phyloP scores from a whole-genome alignment of 2,113 vertebrate genomes.

The Fregetta grallaria region DNA sequence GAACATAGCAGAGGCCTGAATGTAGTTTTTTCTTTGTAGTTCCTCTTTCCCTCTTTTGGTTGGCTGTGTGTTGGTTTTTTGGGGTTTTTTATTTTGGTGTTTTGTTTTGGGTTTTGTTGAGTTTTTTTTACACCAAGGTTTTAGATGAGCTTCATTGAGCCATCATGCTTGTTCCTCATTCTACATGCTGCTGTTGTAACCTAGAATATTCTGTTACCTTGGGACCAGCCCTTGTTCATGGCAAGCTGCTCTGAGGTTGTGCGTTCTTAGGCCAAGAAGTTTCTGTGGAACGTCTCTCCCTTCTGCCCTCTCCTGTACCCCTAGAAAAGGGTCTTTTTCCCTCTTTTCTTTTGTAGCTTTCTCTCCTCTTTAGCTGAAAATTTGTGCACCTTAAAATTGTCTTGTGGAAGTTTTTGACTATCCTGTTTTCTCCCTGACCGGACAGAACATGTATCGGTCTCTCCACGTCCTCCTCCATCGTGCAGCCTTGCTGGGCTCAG shows the following conservation, averaged over 20 bases:
- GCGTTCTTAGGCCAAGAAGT: neutral
- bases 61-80: neutral
- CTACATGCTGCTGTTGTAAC: neutral
- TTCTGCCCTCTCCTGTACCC: neutral
- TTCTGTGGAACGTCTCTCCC: neutral
- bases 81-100: too few species aligned
- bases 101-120: too few species aligned
- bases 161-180: neutral
- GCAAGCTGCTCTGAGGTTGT: neutral
- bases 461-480: neutral
- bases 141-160: neutral
- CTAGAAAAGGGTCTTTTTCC: neutral
- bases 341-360: neutral
- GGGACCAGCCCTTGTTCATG: neutral
- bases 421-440: neutral
- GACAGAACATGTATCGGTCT: neutral
- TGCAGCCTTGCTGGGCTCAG: neutral
- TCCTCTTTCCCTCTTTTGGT: neutral
- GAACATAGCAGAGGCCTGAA: neutral
- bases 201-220: neutral
- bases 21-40: neutral
- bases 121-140: neutral
- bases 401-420: neutral
- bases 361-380: neutral
- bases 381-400: neutral